phyloP scores from a whole-genome alignment of 2,113 vertebrate genomes.

The Seriola dumerili region DNA sequence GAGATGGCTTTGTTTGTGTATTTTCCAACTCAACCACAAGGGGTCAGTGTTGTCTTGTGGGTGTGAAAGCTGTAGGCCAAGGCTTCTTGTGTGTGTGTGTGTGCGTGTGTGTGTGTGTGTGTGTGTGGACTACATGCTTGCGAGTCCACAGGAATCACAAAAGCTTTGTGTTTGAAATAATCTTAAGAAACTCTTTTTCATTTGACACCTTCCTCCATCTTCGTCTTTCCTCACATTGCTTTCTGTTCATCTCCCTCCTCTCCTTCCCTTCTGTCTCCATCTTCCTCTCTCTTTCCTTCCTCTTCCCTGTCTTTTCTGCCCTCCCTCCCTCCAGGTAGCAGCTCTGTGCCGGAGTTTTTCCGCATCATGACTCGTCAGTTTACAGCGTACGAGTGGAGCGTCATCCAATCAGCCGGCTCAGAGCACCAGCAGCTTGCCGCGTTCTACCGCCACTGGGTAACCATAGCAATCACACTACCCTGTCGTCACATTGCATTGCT shows the following conservation, averaged over 20 bases:
- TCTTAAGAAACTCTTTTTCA: not conserved
- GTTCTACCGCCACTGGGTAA: constrained; percentile 98
- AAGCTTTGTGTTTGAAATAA: not conserved
- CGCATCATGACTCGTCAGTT: constrained; percentile 97
- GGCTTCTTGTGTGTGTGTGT: not conserved
- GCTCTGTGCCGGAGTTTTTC: constrained; percentile 93
- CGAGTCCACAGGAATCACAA: not conserved
- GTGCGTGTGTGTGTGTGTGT: not conserved
- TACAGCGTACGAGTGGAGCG: constrained; percentile 92
- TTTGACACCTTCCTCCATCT: not conserved
- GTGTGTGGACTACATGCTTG: too few relatives aligned
- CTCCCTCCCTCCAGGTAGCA: constrained; percentile 85
- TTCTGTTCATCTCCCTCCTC: not conserved
- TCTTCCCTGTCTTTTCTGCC: not conserved
- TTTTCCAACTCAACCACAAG: constrained; percentile 57
- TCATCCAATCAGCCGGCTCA: constrained; percentile 87
- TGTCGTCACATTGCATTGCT: constrained; percentile 54
- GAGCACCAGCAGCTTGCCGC: constrained; percentile 91
- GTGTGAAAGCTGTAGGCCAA: not conserved
- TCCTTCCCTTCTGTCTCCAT: not conserved
- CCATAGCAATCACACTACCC: constrained; percentile 69
- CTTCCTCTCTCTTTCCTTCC: not conserved
- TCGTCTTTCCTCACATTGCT: not conserved
- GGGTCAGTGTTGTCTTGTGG: constrained; percentile 56
- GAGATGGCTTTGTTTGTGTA: not conserved